phyloP scores from a whole-genome alignment of 1,140 invertebrate genomes.

The Mesaphorura yosii region DNA sequence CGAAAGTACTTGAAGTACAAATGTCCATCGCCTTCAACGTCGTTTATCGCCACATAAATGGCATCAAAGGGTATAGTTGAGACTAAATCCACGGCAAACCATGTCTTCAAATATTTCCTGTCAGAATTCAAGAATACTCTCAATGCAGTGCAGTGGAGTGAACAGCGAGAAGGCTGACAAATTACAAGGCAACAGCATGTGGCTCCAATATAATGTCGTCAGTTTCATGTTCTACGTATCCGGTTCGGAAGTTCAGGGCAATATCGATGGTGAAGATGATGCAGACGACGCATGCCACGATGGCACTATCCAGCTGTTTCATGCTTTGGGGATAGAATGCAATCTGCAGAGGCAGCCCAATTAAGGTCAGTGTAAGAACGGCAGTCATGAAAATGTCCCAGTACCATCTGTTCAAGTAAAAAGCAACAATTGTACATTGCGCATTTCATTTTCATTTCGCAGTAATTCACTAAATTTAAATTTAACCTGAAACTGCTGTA shows the following conservation, averaged over 20 bases:
- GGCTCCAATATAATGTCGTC: slow-evolving; percentile 17
- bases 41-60: background rate
- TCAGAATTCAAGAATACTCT: background rate
- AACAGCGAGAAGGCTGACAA: background rate
- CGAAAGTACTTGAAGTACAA: slow-evolving; percentile 12
- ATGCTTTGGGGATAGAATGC: slow-evolving; percentile 9
- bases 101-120: slow-evolving; percentile 5
- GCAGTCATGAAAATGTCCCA: slow-evolving; percentile 14
- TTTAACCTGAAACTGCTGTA: slow-evolving; percentile 12
- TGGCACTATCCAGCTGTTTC: background rate
- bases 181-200: background rate
- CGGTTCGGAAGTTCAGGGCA: slow-evolving; percentile 21
- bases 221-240: slow-evolving; percentile 1
- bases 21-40: background rate
- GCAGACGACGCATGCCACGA: background rate
- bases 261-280: slow-evolving; percentile 22
- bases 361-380: slow-evolving; percentile 8
- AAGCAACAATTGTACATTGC: background rate
- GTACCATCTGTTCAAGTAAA: no score
- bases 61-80: slow-evolving; percentile 15
- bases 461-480: background rate
- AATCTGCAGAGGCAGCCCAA: slow-evolving; percentile 14
- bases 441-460: background rate
- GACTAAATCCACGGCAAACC: slow-evolving; percentile 12
- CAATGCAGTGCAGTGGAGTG: background rate